A percentile compares a stretch with the other conserved stretches of the same genome.
Conservation (phyloP, 2,797 vertebrate genomes). For the Botia almorhae region DNA sequence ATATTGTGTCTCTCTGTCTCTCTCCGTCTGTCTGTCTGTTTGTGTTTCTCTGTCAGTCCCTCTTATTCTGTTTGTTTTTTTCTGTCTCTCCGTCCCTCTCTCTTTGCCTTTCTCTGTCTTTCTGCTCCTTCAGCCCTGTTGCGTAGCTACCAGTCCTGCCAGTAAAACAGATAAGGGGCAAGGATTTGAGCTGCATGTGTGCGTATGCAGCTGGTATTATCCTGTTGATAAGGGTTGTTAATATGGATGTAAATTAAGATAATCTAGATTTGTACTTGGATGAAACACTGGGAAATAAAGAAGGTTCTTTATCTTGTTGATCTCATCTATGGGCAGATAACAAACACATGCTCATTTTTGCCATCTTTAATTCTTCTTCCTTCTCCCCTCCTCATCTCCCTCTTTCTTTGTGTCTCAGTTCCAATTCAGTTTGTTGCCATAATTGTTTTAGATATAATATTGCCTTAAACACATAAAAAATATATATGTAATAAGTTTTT, state of each 20-base stretch:
- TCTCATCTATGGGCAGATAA: not conserved
- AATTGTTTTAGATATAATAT: not conserved
- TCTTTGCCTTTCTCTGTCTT: conserved; percentile 38
- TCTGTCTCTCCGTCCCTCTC: conserved; percentile 17
- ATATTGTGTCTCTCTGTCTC: no score
- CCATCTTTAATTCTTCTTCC: not conserved
- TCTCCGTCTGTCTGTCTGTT: no score
- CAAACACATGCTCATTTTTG: not conserved
- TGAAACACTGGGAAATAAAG: not conserved
- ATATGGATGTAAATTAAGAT: not conserved
- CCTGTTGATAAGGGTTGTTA: no score
- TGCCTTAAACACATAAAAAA: no score
- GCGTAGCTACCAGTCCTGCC: conserved; percentile 65
- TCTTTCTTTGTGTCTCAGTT: not conserved
- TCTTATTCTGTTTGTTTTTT: no score
- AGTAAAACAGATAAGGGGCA: conserved; percentile 58
- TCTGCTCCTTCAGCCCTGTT: conserved; percentile 57
- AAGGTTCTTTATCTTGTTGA: not conserved
- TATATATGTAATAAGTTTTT: no score
- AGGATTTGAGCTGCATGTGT: conserved; percentile 20
- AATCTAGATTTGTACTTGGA: not conserved
- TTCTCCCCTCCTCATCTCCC: no score
- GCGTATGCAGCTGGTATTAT: conserved; percentile 3
- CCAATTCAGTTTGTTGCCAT: not conserved
- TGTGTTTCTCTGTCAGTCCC: no score